A percentile compares a stretch with the other conserved stretches of the same genome.
Evolutionary conservation across 2,113 vertebrate species (phyloP).

Genomic region (Recurvirostra avosetta): DNA sequence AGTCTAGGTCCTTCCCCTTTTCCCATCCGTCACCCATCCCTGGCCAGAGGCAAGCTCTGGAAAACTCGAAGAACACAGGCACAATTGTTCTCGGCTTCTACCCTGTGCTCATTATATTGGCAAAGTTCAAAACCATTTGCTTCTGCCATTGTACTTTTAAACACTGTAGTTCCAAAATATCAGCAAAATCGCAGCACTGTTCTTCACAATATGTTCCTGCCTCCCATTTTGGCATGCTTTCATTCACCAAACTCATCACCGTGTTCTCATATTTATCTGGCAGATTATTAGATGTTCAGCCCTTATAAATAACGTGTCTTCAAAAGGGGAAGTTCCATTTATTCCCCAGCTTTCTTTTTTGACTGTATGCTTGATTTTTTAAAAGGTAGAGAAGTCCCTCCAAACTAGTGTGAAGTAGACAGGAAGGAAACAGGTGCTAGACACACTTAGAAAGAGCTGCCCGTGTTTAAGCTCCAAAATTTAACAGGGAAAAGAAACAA

Average conservation of each 20-base stretch:
- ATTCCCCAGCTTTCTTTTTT: not conserved
- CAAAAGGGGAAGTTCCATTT: not conserved
- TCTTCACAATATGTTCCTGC: not conserved
- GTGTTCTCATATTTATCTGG: not conserved
- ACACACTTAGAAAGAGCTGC: not conserved
- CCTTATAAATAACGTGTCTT: not conserved
- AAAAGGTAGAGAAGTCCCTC: not conserved
- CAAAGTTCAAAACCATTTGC: not conserved
- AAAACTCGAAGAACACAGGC: not conserved
- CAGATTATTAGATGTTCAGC: not conserved
- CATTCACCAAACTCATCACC: not conserved
- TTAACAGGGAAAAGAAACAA: not conserved
- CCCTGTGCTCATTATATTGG: not conserved
- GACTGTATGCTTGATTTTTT: not conserved
- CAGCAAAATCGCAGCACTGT: not conserved
- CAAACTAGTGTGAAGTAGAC: not conserved
- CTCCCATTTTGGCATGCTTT: not conserved
- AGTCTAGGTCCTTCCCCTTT: not conserved
- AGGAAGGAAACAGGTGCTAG: not conserved
- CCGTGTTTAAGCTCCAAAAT: not conserved
- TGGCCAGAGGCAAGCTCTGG: slow-evolving; percentile 12
- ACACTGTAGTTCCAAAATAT: not conserved
- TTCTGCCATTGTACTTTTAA: not conserved
- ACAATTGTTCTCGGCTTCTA: not conserved
- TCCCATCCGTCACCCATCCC: slow-evolving; percentile 13